These are phyloP conservation scores for Matsumyia berberina DNA, from an alignment of 2,888 invertebrate species.

Conservation along the genomic window DNA sequence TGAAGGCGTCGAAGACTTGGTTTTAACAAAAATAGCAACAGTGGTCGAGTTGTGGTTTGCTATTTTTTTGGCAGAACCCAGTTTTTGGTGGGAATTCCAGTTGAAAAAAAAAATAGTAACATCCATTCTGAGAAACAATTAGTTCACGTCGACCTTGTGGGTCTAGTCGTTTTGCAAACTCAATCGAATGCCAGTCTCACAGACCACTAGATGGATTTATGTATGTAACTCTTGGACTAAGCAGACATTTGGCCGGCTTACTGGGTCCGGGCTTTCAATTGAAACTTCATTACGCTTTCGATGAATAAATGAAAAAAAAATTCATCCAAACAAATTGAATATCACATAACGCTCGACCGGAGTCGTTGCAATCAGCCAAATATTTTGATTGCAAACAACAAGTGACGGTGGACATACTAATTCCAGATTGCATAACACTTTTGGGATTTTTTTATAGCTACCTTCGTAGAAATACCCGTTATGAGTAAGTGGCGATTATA, in stretches of 20 bases:
- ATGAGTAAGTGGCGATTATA: constrained; percentile 43
- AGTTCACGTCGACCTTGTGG: constrained; percentile 8
- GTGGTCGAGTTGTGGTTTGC: background rate
- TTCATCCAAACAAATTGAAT: background rate
- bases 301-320: constrained; percentile 14
- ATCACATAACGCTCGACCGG: no score
- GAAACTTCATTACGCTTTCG: background rate
- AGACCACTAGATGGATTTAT: constrained; percentile 12
- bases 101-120: no score
- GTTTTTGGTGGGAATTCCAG: no score
- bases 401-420: no score
- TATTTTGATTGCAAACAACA: no score
- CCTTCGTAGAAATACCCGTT: constrained; percentile 39
- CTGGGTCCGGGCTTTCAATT: background rate
- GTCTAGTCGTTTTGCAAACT: background rate
- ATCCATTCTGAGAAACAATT: background rate
- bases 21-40: constrained; percentile 1
- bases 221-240: constrained; percentile 4
- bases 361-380: no score
- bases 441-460: constrained; percentile 1
- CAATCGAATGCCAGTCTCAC: constrained; percentile 5
- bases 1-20: constrained; percentile 7
- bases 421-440: constrained; percentile 44
- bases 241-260: no score
- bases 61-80: constrained; percentile 30